A percentile compares a stretch with the other conserved stretches of the same genome.
Evolutionary conservation across 2,888 invertebrate species (phyloP).

Genomic region (Ariolimax columbianus): DNA sequence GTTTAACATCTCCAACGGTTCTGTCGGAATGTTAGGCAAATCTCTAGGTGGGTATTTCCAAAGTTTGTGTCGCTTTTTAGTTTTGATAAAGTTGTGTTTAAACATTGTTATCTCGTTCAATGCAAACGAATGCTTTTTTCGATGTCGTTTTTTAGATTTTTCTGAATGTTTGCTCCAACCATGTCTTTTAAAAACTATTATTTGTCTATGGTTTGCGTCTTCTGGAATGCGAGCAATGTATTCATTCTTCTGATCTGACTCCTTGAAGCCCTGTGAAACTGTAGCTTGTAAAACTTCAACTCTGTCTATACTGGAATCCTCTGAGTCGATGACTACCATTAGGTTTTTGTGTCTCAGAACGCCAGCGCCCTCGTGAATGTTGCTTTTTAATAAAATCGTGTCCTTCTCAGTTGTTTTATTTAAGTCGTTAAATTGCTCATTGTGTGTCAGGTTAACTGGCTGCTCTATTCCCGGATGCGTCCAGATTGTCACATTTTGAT

Average conservation of each 20-base stretch:
- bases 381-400: not conserved
- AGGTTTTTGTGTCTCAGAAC: not conserved
- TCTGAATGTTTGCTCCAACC: not conserved
- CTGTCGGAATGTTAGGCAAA: not conserved
- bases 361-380: not conserved
- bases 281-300: not conserved
- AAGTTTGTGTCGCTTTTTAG: not conserved
- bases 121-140: not conserved
- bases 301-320: not conserved
- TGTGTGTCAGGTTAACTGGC: not conserved
- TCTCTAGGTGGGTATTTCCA: too few relatives aligned
- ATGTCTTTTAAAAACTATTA: not conserved
- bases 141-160: not conserved
- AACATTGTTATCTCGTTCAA: too few relatives aligned
- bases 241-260: not conserved
- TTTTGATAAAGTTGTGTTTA: not conserved
- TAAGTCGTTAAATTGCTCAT: not conserved
- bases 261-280: not conserved
- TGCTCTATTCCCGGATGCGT: not conserved
- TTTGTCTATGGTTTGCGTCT: not conserved
- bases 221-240: not conserved
- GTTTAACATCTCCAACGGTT: not conserved
- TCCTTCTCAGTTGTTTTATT: not conserved
- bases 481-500: not conserved
- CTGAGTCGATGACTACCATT: not conserved